Evolutionary conservation across 2,797 vertebrate species (phyloP).

Genomic region (Falco concolor): DNA sequence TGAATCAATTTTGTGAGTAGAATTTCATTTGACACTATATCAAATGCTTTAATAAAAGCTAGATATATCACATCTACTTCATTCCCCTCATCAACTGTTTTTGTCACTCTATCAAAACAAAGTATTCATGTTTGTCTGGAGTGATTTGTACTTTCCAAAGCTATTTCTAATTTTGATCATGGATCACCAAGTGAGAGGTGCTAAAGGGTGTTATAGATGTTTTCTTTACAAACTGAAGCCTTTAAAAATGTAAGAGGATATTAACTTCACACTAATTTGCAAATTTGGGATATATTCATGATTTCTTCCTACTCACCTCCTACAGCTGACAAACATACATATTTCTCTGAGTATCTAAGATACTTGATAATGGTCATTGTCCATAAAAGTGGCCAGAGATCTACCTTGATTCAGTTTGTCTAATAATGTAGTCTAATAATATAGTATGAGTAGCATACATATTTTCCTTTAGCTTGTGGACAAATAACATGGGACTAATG

Average conservation of each 20-base stretch:
- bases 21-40: constrained; percentile 63
- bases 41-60: constrained; percentile 47
- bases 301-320: background rate
- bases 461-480: background rate
- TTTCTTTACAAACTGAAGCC: background rate
- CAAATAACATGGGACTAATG: background rate
- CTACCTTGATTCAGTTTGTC: background rate
- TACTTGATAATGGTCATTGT: background rate
- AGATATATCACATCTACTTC: constrained; percentile 42
- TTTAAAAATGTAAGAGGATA: background rate
- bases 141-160: constrained; percentile 50
- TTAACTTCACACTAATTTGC: background rate
- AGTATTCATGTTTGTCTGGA: constrained; percentile 42
- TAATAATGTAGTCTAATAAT: background rate
- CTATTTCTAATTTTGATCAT: constrained; percentile 37
- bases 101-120: constrained; percentile 56
- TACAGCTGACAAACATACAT: background rate
- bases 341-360: background rate
- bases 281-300: background rate
- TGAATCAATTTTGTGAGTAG: constrained; percentile 65
- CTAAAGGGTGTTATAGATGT: background rate
- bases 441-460: background rate
- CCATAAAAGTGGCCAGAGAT: background rate
- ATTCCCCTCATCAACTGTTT: constrained; percentile 35
- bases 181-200: background rate